Evolutionary conservation across 2,888 invertebrate genomes (phyloP).

Genomic region (Gnatocerus cornutus): DNA sequence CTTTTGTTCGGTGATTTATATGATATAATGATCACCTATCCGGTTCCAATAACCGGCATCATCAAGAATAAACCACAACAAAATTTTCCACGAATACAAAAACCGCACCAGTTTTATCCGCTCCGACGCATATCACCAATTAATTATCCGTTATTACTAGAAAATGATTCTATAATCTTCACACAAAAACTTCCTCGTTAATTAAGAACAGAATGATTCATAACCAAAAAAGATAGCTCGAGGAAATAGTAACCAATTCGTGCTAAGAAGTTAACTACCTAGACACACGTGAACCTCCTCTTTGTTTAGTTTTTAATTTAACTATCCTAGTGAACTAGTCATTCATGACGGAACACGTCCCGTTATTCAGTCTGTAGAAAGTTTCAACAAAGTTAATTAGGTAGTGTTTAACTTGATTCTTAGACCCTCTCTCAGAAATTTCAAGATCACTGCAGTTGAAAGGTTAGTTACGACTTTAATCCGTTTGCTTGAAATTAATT

Average conservation of each 20-base stretch:
- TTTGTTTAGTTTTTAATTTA: slow-evolving; percentile 37
- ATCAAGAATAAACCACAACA: too few species aligned
- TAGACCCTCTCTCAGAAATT: slow-evolving; percentile 12
- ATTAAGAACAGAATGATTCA: slow-evolving; percentile 12
- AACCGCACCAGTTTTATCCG: too few species aligned
- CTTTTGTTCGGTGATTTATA: too few species aligned
- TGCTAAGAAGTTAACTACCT: background rate
- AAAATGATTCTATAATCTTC: background rate
- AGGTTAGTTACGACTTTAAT: slow-evolving; percentile 13
- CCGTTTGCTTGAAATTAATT: slow-evolving; percentile 1
- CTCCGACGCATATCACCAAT: too few species aligned
- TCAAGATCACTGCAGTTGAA: slow-evolving; percentile 32
- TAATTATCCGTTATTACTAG: background rate
- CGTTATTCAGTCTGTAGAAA: slow-evolving; percentile 35
- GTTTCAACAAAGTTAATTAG: slow-evolving; percentile 35
- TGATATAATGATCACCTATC: too few species aligned
- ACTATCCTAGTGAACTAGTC: slow-evolving; percentile 38
- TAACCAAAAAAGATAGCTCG: background rate
- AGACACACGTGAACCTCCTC: slow-evolving; percentile 7
- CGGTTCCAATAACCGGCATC: too few species aligned
- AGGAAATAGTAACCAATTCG: slow-evolving; percentile 13
- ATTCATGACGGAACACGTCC: slow-evolving; percentile 21
- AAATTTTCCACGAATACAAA: too few species aligned
- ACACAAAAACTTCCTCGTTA: slow-evolving; percentile 7
- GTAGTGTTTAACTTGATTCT: slow-evolving; percentile 19